Conservation (phyloP, 2,113 vertebrate genomes). For the Brevimyrus niger region DNA sequence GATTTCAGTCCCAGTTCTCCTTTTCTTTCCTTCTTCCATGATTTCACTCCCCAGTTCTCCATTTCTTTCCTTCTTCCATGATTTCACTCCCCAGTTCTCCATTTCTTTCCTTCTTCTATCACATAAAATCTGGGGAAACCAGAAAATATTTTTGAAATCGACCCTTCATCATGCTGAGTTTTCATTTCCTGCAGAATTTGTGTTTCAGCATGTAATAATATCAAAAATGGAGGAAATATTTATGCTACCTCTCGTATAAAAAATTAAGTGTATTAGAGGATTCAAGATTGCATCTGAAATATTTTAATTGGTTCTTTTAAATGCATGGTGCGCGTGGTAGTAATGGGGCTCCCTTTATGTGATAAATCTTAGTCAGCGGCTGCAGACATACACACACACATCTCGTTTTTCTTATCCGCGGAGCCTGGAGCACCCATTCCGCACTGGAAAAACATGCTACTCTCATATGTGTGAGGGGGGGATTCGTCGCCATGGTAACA, state of each 20-base stretch:
- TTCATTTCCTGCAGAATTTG: neutral
- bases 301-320: neutral
- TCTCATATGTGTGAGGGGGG: constrained; percentile 3
- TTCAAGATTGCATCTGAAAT: neutral
- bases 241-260: neutral
- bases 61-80: too few species aligned
- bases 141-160: neutral
- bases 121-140: neutral
- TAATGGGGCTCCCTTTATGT: neutral
- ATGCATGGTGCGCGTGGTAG: neutral
- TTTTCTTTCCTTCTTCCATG: neutral
- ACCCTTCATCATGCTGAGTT: neutral
- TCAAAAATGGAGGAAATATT: neutral
- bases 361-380: neutral
- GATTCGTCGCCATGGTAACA: constrained; percentile 1
- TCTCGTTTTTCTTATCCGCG: neutral
- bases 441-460: constrained; percentile 4
- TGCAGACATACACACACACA: neutral
- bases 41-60: too few species aligned
- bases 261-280: neutral
- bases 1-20: neutral
- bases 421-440: neutral
- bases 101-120: too few species aligned
- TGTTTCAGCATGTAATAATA: neutral
- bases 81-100: too few species aligned